Evolutionary conservation across 2,888 invertebrate species (phyloP), one percentile per base, ranked within the genome.

Genomic region (Cantharis flavilabris): DNA sequence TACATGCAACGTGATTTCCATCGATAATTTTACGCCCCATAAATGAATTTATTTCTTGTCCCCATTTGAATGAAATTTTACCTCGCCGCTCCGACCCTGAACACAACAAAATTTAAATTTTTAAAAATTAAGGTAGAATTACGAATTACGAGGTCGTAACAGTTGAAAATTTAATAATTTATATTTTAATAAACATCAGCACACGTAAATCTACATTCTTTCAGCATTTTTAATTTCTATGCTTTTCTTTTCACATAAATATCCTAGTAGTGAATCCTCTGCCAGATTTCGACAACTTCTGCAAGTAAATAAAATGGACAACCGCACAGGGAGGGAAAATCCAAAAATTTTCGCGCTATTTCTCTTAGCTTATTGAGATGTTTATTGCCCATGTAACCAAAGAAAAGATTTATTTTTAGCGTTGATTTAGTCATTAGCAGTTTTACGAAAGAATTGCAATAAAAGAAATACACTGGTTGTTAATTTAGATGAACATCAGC

Each of bases 361-460:
- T 49, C n/a, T 49, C 49, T n/a, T n/a, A 1, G n/a, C n/a, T 49
- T n/a, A 49, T 49, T 49, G 49, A 49, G n/a, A n/a, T 49, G 49
- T 49, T 49, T 49, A 49, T 7, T 49, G 49, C 49, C 49, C n/a
- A 49, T 49, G 49, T n/a, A 9, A 64, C 18, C 64, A 71, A 64
- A 18, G 71, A 64, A 11, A 18, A 64, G 64, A 71, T 71, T 71
- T 71, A 71, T 71, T 64, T 71, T 71, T 71, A 63, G 28, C 62
- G 30, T 71, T 62, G 71, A 63, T 71, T 71, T 71, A 64, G 71
- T 71, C 63, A 71, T 63, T 71, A 18, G 64, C 16, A 64, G 64
- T 71, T 28, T 64, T 71, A 18, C 30, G 64, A 71, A 71, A 20
- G 18, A 64, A 71, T 71, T 13, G 30, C 71, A 63, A 71, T 71